Base-by-base conservation (phyloP, 2,797 vertebrate genomes). In the Rachycentron canadum region DNA sequence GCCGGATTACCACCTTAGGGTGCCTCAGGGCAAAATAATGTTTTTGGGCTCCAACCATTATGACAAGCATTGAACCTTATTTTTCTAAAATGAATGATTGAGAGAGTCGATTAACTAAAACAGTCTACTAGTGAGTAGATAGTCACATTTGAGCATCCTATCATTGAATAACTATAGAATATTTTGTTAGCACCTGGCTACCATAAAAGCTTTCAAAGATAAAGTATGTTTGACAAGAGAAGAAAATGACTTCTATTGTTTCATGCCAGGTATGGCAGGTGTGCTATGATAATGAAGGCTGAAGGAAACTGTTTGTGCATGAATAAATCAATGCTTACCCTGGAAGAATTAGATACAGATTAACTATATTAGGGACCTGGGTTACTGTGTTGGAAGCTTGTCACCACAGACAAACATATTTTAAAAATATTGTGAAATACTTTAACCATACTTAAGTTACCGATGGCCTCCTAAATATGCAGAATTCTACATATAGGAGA, bases 381-480 rank as follows among this genome's bases (percentile, higher is more conserved):
- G 53, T 69, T 13, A n/a, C 13, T 21, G 8, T 68, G 16, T 60
- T 69, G 23, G 62, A 23, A 68, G 36, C 41, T 53, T 72, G 45
- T 41, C 62, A 83, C 50, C 47, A 57, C 16, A 50, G 23, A 65
- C 25, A 43, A 74, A 34, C 11, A 14, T 57, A 21, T 47, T 28
- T 14, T n/a, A 3, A 40, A 32, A 57, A n/a, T 34, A 17, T 8
- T 34, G n/a, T 60, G 17, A 28, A 68, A 40, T 17, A n/a, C 8
- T 28, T 34, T 4, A 9, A 14, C 6, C 25, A 12, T 52, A 12
- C 2, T 0, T 49, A 23, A 26, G 92, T 43, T 78, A 79, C 89
- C 73, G 86, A 12, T 88, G 70, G 9, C 76, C 83, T 11, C 86
- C 89, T 32, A 91, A 74, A 70, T 40, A 34, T 43, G 13, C 17